Percentiles rank a stretch among this genome's conserved stretches.
Evolutionary conservation across 2,888 invertebrate species (phyloP).

Genomic region (Synergus itoensis): DNA sequence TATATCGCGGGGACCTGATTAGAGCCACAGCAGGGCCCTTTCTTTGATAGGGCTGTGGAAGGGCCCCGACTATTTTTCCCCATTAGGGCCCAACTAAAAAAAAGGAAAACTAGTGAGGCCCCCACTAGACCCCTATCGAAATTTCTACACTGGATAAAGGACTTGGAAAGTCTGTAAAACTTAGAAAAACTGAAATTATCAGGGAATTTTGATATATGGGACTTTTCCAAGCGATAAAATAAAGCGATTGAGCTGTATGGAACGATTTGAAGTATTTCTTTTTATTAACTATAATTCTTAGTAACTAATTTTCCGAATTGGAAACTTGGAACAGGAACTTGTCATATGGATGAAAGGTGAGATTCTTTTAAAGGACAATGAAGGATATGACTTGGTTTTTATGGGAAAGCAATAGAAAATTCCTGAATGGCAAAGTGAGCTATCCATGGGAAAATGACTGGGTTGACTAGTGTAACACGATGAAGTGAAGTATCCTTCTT

Average conservation of each 20-base stretch:
- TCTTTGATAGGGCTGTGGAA: too few relatives aligned
- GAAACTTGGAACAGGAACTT: constrained; percentile 19
- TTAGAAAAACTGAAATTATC: too few relatives aligned
- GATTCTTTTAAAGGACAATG: constrained; percentile 22
- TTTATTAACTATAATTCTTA: constrained; percentile 1
- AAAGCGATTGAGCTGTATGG: background rate
- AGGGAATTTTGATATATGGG: too few relatives aligned
- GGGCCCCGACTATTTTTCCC: too few relatives aligned
- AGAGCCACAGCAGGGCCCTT: too few relatives aligned
- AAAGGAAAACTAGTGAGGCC: too few relatives aligned
- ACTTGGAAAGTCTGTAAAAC: too few relatives aligned
- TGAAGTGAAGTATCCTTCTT: constrained; percentile 43
- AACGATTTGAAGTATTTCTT: constrained; percentile 12
- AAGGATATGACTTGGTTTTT: constrained; percentile 8
- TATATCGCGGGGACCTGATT: too few relatives aligned
- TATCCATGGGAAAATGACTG: constrained; percentile 35
- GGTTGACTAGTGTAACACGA: constrained; percentile 38
- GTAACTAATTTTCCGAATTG: background rate
- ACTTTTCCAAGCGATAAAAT: background rate
- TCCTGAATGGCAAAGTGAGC: constrained; percentile 37
- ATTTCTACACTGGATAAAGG: too few relatives aligned
- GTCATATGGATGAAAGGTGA: constrained; percentile 10
- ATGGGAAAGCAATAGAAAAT: constrained; percentile 21
- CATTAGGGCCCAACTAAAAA: too few relatives aligned
- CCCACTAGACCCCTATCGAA: too few relatives aligned